These are phyloP conservation scores for Sebastes minor DNA, from an alignment of 2,797 vertebrate genomes.

Conservation along the genomic window DNA sequence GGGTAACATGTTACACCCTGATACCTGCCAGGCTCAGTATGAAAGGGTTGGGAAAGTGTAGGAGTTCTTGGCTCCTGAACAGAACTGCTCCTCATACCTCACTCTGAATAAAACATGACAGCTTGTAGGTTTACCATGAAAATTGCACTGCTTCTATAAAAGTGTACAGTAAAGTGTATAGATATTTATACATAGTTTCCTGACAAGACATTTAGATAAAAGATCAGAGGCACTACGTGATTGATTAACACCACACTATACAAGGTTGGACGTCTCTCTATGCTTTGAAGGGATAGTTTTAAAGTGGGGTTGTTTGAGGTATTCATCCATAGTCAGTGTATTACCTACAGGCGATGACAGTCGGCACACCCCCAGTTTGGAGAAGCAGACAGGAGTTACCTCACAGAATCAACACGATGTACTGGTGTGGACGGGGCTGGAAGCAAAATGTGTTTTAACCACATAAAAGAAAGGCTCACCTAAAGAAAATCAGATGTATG, in stretches of 20 bases:
- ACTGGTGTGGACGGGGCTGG: neutral
- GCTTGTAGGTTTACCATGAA: conserved; percentile 31
- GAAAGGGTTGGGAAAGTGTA: conserved; percentile 8
- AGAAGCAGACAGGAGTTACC: neutral
- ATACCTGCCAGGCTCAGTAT: neutral
- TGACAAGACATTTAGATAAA: conserved; percentile 4
- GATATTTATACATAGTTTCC: neutral
- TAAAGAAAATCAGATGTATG: neutral
- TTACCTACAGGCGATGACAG: neutral
- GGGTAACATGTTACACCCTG: neutral
- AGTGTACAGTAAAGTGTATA: neutral
- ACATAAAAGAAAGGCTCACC: neutral
- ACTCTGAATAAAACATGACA: conserved; percentile 49
- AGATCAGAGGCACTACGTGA: neutral
- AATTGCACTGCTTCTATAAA: neutral
- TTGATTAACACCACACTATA: neutral
- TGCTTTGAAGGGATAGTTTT: neutral
- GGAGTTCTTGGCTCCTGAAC: conserved; percentile 14
- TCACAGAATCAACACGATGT: neutral
- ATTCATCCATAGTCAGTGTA: neutral
- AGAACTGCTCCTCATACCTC: conserved; percentile 3
- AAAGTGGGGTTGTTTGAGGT: neutral
- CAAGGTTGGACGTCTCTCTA: neutral
- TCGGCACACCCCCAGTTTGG: too few relatives aligned
- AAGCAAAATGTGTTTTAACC: neutral